Conservation (phyloP, 2,888 invertebrate species). For the Brachypterus glaber region DNA sequence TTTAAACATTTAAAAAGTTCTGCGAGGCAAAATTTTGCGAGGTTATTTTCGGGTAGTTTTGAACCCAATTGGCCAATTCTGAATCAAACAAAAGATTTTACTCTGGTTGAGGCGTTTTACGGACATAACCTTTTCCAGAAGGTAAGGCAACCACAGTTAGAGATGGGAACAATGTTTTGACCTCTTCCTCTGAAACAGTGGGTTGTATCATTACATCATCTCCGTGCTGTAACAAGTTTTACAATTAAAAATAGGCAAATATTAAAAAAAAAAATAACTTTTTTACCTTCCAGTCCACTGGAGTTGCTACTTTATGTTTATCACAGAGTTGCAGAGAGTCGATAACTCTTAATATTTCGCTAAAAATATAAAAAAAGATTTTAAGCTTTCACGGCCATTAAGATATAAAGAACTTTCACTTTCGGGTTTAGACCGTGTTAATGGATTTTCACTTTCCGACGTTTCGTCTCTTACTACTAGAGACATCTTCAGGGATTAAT, state of each 20-base stretch:
- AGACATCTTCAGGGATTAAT: too few relatives aligned
- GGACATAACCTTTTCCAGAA: conserved; percentile 76
- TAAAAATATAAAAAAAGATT: conserved; percentile 42
- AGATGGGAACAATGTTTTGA: conserved; percentile 61
- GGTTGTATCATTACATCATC: conserved; percentile 87
- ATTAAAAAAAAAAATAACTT: conserved; percentile 7
- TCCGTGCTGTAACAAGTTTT: too few relatives aligned
- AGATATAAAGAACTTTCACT: too few relatives aligned
- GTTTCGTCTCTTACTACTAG: too few relatives aligned
- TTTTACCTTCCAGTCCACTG: conserved; percentile 75
- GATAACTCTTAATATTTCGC: conserved; percentile 85
- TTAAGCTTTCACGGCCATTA: too few relatives aligned
- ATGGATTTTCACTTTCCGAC: too few relatives aligned
- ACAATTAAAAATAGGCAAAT: conserved; percentile 2
- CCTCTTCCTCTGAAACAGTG: conserved; percentile 60
- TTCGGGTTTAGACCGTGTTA: too few relatives aligned
- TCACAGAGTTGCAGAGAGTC: conserved; percentile 89
- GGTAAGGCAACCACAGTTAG: conserved; percentile 62
- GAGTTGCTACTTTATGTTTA: conserved; percentile 75
- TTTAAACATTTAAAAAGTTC: too few relatives aligned
- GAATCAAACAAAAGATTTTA: conserved; percentile 7
- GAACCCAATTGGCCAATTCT: too few relatives aligned
- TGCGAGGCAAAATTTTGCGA: too few relatives aligned
- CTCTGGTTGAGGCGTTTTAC: conserved; percentile 56
- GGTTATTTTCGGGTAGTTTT: too few relatives aligned